phyloP scores from a whole-genome alignment of 1,140 invertebrate genomes.

The Hetaerina americana region DNA sequence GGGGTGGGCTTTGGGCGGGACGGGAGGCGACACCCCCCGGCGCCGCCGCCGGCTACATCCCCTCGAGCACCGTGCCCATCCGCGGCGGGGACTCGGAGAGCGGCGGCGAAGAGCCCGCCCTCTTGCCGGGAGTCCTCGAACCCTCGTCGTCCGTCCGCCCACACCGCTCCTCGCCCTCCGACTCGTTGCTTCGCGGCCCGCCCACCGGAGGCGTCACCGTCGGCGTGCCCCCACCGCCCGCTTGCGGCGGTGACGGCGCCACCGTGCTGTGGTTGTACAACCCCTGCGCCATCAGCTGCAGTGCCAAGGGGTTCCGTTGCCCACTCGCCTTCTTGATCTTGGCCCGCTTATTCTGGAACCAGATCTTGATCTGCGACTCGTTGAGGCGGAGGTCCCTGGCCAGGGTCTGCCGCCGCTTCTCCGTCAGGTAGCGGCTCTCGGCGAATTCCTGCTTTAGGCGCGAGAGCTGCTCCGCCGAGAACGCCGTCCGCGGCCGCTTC shows the following conservation, averaged over 20 bases:
- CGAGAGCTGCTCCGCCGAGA: conserved; percentile 87
- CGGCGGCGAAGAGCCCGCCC: not conserved
- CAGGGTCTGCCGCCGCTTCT: conserved; percentile 79
- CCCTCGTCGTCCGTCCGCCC: not conserved
- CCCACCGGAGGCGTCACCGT: conserved; percentile 2
- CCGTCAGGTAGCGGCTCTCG: conserved; percentile 72
- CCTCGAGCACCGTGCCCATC: not conserved
- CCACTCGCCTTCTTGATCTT: conserved; percentile 95
- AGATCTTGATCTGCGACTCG: conserved; percentile 98
- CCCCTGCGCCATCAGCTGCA: conserved; percentile 46
- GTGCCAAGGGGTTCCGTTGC: conserved; percentile 63
- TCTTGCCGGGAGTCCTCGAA: not conserved
- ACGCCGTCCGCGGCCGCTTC: conserved; percentile 92
- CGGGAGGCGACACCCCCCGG: too few species aligned
- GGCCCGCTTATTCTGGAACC: conserved; percentile 96
- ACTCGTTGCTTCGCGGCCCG: not conserved
- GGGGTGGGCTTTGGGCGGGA: too few species aligned
- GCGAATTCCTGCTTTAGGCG: conserved; percentile 84
- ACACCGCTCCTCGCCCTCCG: not conserved
- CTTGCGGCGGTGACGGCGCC: conserved; percentile 10
- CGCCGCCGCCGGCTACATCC: not conserved
- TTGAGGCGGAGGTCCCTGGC: conserved; percentile 85
- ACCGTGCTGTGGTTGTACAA: conserved; percentile 44
- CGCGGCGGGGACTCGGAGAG: not conserved
- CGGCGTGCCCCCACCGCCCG: not conserved